A percentile compares a stretch with the other conserved stretches of the same genome.
These are phyloP conservation scores for Tautogolabrus adspersus DNA, from an alignment of 2,113 vertebrate genomes.

Conservation along the genomic window DNA sequence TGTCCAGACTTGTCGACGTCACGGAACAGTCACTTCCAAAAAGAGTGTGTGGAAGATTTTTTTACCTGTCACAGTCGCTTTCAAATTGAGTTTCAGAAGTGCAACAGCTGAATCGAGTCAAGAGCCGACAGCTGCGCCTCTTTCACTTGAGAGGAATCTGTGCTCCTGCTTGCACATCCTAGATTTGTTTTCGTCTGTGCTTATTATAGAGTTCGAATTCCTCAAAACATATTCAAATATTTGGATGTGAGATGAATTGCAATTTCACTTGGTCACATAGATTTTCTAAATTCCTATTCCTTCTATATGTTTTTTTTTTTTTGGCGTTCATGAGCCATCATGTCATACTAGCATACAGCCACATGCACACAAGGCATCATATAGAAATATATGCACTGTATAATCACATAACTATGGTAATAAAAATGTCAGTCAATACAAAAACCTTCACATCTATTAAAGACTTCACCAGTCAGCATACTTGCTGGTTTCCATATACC, in stretches of 20 bases:
- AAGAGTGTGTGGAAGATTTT: no score
- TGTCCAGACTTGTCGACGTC: not conserved
- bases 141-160: slow-evolving; percentile 39
- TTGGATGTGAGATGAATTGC: not conserved
- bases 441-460: not conserved
- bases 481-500: not conserved
- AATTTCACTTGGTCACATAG: not conserved
- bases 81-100: slow-evolving; percentile 34
- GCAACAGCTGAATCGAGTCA: slow-evolving; percentile 39
- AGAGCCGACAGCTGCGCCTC: slow-evolving; percentile 42
- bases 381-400: not conserved
- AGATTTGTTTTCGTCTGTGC: slow-evolving; percentile 20
- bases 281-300: not conserved
- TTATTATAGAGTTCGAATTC: slow-evolving; percentile 32
- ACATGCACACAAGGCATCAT: not conserved
- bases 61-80: slow-evolving; percentile 31
- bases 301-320: not conserved
- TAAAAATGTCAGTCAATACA: no score
- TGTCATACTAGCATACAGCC: not conserved
- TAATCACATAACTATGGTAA: no score
- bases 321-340: not conserved
- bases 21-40: not conserved
- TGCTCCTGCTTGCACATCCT: slow-evolving; percentile 5
- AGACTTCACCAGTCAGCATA: slow-evolving; percentile 15
- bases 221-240: slow-evolving; percentile 23